A percentile compares a stretch with the other conserved stretches of the same genome.
These are phyloP conservation scores for Epizoanthus rinbou DNA, from an alignment of 92 coral and sea anemone genomes.

Conservation along the genomic window DNA sequence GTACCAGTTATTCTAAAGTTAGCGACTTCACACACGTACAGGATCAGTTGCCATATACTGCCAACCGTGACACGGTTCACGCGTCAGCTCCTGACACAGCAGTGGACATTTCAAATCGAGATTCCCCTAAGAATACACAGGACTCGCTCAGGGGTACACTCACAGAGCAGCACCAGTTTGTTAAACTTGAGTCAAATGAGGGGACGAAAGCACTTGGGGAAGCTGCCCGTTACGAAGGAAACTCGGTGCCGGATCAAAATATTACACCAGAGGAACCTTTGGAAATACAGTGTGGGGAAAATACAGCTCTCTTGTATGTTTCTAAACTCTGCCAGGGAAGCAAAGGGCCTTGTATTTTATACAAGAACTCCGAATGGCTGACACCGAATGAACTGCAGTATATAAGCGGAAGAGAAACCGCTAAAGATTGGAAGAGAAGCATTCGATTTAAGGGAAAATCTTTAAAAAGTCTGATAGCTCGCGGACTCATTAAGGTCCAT, in stretches of 20 bases:
- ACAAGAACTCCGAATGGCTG: slow-evolving; percentile 87
- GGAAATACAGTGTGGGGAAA: slow-evolving; percentile 98
- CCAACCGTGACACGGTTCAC: slow-evolving; percentile 28
- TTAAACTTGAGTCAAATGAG: slow-evolving; percentile 26
- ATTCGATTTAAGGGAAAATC: slow-evolving; percentile 97
- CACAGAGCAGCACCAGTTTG: slow-evolving; percentile 25
- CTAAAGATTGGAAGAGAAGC: slow-evolving; percentile 99
- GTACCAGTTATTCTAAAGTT: slow-evolving; percentile 6
- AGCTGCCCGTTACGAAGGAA: slow-evolving; percentile 53
- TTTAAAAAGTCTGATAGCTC: slow-evolving; percentile 92
- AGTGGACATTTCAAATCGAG: background rate
- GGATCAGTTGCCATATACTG: slow-evolving; percentile 34
- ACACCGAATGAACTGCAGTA: slow-evolving; percentile 99
- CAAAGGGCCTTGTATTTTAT: slow-evolving; percentile 97
- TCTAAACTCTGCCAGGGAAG: slow-evolving; percentile 99
- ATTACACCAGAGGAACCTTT: slow-evolving; percentile 88
- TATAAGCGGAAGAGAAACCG: slow-evolving; percentile 98
- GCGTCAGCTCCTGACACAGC: slow-evolving; percentile 17
- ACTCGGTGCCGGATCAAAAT: slow-evolving; percentile 51
- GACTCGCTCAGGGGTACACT: slow-evolving; percentile 6
- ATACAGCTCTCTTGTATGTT: slow-evolving; percentile 87
- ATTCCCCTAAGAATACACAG: background rate
- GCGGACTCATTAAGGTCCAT: slow-evolving; percentile 93
- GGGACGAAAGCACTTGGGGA: slow-evolving; percentile 54
- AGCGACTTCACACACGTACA: slow-evolving; percentile 28